Evolutionary conservation across 2,888 invertebrate genomes (phyloP).

Genomic region (Venusia cambrica): DNA sequence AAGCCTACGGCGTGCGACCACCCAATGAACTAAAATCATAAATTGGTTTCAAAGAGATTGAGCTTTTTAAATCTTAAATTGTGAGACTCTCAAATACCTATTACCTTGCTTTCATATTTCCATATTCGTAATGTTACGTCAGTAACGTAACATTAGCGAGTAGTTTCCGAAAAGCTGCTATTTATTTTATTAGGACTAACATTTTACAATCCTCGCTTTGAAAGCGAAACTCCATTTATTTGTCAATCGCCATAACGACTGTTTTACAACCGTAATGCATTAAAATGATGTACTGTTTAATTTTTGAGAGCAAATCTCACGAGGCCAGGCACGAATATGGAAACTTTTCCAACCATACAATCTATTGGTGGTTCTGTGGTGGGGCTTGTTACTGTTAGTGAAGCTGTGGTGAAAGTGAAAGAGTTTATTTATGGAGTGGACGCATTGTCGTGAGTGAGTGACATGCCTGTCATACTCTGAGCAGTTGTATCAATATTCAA

Average conservation of each 20-base stretch:
- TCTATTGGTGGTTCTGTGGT: not conserved
- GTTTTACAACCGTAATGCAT: conserved; percentile 46
- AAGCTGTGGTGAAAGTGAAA: conserved; percentile 27
- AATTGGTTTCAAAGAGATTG: too few relatives aligned
- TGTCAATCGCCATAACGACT: conserved; percentile 40
- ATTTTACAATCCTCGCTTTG: too few relatives aligned
- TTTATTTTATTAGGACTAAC: too few relatives aligned
- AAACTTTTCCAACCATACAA: conserved; percentile 19
- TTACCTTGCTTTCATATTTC: too few relatives aligned
- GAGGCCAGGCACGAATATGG: conserved; percentile 47
- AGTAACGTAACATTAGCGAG: too few relatives aligned
- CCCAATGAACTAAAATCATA: too few relatives aligned
- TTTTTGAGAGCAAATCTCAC: conserved; percentile 39
- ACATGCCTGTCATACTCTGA: conserved; percentile 27
- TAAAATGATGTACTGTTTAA: conserved; percentile 38
- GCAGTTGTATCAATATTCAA: conserved; percentile 25
- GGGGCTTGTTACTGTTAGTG: conserved; percentile 7
- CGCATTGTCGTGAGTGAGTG: conserved; percentile 28
- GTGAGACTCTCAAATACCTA: too few relatives aligned
- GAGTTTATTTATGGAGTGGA: conserved; percentile 29
- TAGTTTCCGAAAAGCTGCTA: too few relatives aligned
- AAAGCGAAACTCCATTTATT: conserved; percentile 23
- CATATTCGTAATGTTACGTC: too few relatives aligned
- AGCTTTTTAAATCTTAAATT: too few relatives aligned
- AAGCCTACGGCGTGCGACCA: too few relatives aligned